These are phyloP conservation scores for Telmatochromis brichardi DNA, from an alignment of 2,113 vertebrate species.

Conservation along the genomic window DNA sequence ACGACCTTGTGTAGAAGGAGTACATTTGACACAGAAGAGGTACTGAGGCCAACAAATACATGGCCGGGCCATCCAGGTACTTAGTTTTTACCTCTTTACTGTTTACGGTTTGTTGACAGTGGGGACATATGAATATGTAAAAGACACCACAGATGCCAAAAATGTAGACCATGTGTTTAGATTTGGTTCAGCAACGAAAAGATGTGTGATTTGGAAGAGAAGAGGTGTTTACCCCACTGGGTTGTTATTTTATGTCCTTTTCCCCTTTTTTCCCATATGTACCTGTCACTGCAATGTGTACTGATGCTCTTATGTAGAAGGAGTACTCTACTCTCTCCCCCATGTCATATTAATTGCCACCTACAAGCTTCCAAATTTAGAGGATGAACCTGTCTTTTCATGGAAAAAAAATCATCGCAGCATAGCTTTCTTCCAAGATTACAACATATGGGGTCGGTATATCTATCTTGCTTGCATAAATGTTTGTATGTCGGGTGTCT, in stretches of 20 bases:
- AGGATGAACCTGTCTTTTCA: not conserved
- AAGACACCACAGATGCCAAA: not conserved
- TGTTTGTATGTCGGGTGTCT: not conserved
- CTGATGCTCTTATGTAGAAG: not conserved
- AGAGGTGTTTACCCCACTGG: not conserved
- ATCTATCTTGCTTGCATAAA: not conserved
- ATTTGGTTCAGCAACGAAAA: not conserved
- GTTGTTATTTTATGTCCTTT: not conserved
- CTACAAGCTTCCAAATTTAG: conserved; percentile 1
- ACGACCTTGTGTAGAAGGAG: conserved; percentile 26
- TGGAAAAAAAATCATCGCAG: not conserved
- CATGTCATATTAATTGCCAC: not conserved
- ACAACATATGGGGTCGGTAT: not conserved
- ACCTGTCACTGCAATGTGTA: not conserved
- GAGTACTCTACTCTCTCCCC: not conserved
- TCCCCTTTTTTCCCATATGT: not conserved
- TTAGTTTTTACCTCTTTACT: not conserved
- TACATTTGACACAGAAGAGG: not conserved
- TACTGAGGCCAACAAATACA: not conserved
- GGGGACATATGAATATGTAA: not conserved
- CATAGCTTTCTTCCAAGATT: not conserved
- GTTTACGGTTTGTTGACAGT: not conserved
- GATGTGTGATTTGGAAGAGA: not conserved
- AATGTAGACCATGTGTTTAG: not conserved
- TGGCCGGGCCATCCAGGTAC: not conserved